phyloP scores from a whole-genome alignment of 2,888 invertebrate genomes.

The Pyrrhosoma nymphula region DNA sequence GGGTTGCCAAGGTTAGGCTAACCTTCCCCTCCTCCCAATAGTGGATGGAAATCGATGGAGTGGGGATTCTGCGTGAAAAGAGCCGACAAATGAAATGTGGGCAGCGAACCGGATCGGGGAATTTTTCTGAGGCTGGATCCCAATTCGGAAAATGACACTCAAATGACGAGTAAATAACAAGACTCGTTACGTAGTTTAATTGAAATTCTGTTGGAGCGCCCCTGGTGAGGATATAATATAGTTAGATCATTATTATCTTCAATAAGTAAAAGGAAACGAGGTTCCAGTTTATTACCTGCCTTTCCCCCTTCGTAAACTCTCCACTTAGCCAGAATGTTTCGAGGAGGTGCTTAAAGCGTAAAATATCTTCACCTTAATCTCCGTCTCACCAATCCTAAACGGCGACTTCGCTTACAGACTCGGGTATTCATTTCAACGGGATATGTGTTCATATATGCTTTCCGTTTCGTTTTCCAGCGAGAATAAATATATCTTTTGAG shows the following conservation, averaged over 20 bases:
- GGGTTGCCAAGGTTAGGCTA: no score
- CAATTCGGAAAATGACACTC: not conserved
- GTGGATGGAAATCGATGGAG: not conserved
- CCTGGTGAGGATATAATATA: not conserved
- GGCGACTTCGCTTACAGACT: not conserved
- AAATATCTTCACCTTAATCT: not conserved
- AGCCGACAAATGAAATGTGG: not conserved
- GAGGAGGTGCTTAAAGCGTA: not conserved
- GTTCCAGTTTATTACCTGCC: not conserved
- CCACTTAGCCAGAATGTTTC: constrained; percentile 6
- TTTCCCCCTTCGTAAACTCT: not conserved
- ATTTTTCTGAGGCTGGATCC: not conserved
- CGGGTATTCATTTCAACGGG: not conserved
- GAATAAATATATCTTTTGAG: no score
- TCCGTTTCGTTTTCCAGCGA: no score
- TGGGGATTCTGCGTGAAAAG: not conserved
- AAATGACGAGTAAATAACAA: not conserved
- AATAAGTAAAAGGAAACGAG: not conserved
- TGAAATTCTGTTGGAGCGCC: not conserved
- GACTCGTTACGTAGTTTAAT: not conserved
- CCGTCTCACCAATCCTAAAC: not conserved
- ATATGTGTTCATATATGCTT: no score
- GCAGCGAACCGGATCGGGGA: not conserved
- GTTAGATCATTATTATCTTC: not conserved
- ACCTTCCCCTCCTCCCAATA: no score